These are phyloP conservation scores for Priapulus caudatus DNA, from an alignment of 2,888 invertebrate species.

Conservation along the genomic window DNA sequence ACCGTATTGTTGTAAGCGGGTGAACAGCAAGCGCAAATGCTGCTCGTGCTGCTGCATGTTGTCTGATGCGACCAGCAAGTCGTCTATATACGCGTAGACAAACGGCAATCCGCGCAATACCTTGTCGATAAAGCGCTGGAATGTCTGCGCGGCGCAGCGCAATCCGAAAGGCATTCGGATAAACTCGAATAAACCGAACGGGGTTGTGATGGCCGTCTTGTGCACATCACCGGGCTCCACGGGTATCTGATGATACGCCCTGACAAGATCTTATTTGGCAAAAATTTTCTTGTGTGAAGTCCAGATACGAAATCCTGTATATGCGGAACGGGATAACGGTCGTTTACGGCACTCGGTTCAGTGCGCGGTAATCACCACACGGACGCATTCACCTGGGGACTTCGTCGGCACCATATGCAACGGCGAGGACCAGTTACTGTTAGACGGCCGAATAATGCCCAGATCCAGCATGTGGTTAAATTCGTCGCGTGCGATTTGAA, in stretches of 20 bases:
- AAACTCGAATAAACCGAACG: constrained; percentile 35
- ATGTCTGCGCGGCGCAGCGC: constrained; percentile 37
- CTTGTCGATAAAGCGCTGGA: constrained; percentile 36
- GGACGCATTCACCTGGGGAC: constrained; percentile 28
- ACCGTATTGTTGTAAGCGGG: constrained; percentile 13
- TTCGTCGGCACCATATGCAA: constrained; percentile 32
- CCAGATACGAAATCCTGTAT: constrained; percentile 32
- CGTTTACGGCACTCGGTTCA: constrained; percentile 32
- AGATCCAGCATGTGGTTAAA: constrained; percentile 30
- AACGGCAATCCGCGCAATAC: constrained; percentile 26
- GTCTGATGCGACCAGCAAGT: constrained; percentile 24
- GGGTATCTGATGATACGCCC: constrained; percentile 37
- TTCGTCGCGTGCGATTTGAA: constrained; percentile 27
- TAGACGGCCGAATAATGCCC: constrained; percentile 38
- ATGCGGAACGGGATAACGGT: constrained; percentile 36
- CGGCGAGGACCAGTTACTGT: constrained; percentile 36
- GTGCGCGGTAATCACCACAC: constrained; percentile 36
- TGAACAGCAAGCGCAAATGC: constrained; percentile 15
- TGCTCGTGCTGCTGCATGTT: constrained; percentile 13
- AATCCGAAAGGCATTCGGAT: constrained; percentile 34
- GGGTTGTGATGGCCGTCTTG: constrained; percentile 36
- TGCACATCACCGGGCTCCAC: constrained; percentile 30
- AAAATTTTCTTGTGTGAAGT: constrained; percentile 21
- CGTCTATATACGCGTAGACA: constrained; percentile 31
- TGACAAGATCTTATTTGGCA: constrained; percentile 21